Base-by-base conservation (phyloP, 2,888 invertebrate species). In the Sinelater perroti region DNA sequence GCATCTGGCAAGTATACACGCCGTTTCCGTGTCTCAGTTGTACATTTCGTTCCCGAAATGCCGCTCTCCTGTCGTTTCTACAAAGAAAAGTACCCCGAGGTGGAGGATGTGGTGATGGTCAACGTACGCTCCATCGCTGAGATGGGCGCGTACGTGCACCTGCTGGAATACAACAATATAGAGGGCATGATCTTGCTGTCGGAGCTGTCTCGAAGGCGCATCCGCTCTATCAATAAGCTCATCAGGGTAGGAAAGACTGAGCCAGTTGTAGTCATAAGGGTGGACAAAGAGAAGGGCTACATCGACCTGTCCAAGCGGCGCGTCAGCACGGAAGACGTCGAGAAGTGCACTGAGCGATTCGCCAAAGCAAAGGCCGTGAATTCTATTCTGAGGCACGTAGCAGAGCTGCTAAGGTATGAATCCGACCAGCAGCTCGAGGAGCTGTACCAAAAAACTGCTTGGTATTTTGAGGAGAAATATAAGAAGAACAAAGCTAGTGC, bases 231-330 rank as follows among this genome's bases (percentile, higher is more conserved):
- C 75, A 99, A 99, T 81, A 99, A 99, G 84, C 83, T 99, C 70
- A 98, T 99, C 76, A 87, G 98, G 67, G 97, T 99, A 45, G 99
- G 99, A 33, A 93, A 98, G 81, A 97, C 94, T 46, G 99, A 99
- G 79, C 98, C 97, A 17, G 99, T 99, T 10, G 97, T 99, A 38
- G 99, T 99, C 56, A 98, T 99, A 77, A 87, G 99, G 81, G 99
- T 99, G 14, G 99, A 99, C 78, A 97, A 97, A 83, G 97, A 99
- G 72, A 99, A 99, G 86, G 99, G 98, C 87, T 99, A 99, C 79
- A 99, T 99, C 78, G 99, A 99, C 86, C 85, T 99, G 70, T 99
- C 98, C 62, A 99, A 99, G 81, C 87, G 99, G 77, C 88, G 99
- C 80, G 99, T 99, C 1, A 97, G 97, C 0, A 90, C 94, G 0